phyloP scores from a whole-genome alignment of 2,113 vertebrate species.

The Nipponia nippon region DNA sequence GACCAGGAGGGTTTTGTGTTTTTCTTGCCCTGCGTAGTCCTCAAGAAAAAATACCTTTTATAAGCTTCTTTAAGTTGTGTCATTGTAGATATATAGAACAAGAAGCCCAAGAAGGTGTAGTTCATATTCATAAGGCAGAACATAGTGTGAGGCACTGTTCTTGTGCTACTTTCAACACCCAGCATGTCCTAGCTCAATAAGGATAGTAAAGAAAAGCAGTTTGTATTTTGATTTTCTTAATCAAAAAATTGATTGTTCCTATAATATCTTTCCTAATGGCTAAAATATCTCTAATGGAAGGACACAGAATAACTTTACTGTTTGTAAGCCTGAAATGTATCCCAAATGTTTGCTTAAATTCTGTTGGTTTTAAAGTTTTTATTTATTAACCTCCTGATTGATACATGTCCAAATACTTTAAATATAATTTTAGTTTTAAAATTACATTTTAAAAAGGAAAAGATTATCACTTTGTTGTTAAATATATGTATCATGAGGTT shows the following conservation, averaged over 20 bases:
- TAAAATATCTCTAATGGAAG: not conserved
- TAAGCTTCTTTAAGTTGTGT: not conserved
- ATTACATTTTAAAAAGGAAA: not conserved
- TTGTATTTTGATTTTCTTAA: not conserved
- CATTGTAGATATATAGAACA: not conserved
- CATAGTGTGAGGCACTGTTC: not conserved
- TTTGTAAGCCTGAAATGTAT: not conserved
- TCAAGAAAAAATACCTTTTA: not conserved
- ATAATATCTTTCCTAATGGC: not conserved
- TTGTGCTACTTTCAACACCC: not conserved
- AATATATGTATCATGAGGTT: not conserved
- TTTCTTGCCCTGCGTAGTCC: not conserved
- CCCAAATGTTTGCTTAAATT: not conserved
- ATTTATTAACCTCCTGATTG: not conserved
- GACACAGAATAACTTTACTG: not conserved
- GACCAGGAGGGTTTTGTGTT: accelerated
- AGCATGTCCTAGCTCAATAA: not conserved
- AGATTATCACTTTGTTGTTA: not conserved
- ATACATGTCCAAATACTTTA: not conserved
- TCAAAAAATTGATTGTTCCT: not conserved
- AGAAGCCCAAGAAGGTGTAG: not conserved
- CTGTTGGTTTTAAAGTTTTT: not conserved
- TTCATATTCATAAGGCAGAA: not conserved
- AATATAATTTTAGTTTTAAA: not conserved
- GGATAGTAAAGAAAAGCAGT: not conserved